Percentiles rank a stretch among this genome's conserved stretches.
Conservation (phyloP, 2,888 invertebrate genomes). For the Terebella lapidaria region DNA sequence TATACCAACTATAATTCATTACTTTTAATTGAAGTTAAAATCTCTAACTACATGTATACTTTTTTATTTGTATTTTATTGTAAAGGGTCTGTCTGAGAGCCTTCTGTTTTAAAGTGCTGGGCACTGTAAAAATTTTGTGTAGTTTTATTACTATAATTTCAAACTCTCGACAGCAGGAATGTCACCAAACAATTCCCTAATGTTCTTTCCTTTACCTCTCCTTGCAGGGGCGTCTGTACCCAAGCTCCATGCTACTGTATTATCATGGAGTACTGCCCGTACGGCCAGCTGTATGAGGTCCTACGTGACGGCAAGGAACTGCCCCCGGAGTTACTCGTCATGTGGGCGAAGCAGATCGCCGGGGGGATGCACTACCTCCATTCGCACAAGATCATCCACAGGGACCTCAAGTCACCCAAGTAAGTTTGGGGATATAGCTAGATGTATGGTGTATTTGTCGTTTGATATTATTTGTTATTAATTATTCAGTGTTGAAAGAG, state of each 20-base stretch:
- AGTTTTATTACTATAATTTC: no score
- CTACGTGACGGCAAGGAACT: slow-evolving; percentile 78
- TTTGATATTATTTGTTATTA: not conserved
- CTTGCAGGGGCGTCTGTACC: slow-evolving; percentile 82
- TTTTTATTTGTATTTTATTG: not conserved
- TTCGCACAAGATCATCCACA: slow-evolving; percentile 90
- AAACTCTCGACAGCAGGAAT: not conserved
- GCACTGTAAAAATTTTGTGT: not conserved
- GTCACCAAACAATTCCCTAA: not conserved
- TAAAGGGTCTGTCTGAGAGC: not conserved
- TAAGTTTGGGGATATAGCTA: no score
- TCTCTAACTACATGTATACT: no score
- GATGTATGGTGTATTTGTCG: not conserved
- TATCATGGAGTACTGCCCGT: slow-evolving; percentile 97
- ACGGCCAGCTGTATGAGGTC: slow-evolving; percentile 88
- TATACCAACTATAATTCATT: no score
- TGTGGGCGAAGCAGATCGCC: slow-evolving; percentile 94
- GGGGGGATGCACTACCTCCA: slow-evolving; percentile 96
- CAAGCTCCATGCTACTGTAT: slow-evolving; percentile 88
- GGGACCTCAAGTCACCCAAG: slow-evolving; percentile 99
- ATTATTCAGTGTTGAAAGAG: not conserved
- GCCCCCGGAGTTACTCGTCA: slow-evolving; percentile 77
- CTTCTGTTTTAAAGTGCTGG: not conserved
- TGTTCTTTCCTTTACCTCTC: not conserved
- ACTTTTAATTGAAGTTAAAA: no score